Evolutionary conservation across 2,888 invertebrate species (phyloP), one percentile per base, ranked within the genome.

Genomic region (Pachycephus smyrnensis): DNA sequence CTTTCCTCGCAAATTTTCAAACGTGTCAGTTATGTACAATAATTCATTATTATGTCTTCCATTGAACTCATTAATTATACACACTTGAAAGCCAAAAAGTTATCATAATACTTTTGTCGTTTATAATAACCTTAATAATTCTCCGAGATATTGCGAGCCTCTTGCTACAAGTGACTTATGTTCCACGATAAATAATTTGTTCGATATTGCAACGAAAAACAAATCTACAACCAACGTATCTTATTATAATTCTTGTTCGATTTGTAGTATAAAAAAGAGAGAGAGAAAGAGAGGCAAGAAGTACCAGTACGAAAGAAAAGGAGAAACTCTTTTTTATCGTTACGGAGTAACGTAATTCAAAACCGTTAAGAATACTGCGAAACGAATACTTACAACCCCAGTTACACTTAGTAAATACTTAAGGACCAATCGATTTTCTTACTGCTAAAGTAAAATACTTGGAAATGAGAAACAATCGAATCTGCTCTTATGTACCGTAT

Each of bases 1-100:
- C 55, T 37, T 74, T 73, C 76, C 12, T 77, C 68, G 40, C 40
- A 68, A 69, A 78, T 76, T 73, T 79, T 79, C 77, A 79, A 77
- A 71, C 36, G 76, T 75, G 78, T 82, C 79, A 79, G 79, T 82
- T 82, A 80, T 82, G 68, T 80, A 82, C 82, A 82, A 80, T 82
- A 77, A 79, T 78, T 78, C 77, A 76, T 80, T 73, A 75, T 79
- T 55, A 23, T 55, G 40, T 6, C 23, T 55, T 55, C 75, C 71
- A 69, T 73, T 80, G 73, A 73, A 76, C 77, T 73, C 55, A 76
- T 79, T 78, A 76, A 30, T 75, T 75, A 74, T 69, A 74, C 37
- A n/a, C n/a, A 68, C 73, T 73, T 73, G 23, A 37, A 73, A 75
- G 31, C 12, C 73, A 76, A 76, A 40, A 55, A 78, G 73, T 55